These are phyloP conservation scores for Rugalucina vietnamica DNA, from an alignment of 2,888 invertebrate species.

Conservation along the genomic window DNA sequence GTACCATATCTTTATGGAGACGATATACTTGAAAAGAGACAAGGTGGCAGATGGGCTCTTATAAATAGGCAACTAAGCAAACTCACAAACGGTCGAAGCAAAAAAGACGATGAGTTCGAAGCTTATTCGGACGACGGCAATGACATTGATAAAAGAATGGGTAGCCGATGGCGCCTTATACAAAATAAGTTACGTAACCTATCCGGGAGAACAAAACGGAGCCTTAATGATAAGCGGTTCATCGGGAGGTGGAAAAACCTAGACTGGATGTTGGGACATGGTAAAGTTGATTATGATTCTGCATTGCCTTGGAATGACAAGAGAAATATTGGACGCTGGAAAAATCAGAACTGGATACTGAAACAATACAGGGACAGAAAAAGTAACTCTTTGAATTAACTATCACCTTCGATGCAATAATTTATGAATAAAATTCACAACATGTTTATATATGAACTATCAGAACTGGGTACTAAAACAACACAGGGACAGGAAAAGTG, in stretches of 20 bases:
- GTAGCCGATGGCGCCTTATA: background rate
- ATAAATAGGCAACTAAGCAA: conserved; percentile 4
- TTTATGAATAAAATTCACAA: too few species aligned
- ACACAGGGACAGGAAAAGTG: too few species aligned
- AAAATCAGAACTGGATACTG: conserved; percentile 7
- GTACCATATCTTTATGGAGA: background rate
- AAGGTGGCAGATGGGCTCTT: conserved; percentile 1
- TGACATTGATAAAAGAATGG: conserved; percentile 9
- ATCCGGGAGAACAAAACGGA: background rate
- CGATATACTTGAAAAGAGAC: background rate
- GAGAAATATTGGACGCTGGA: conserved; percentile 16
- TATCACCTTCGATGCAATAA: too few species aligned
- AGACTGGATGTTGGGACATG: background rate
- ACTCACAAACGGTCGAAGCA: background rate
- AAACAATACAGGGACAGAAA: conserved; percentile 1
- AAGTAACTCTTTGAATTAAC: too few species aligned
- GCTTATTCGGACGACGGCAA: background rate
- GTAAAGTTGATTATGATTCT: background rate
- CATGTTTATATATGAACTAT: too few species aligned
- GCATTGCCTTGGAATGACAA: background rate
- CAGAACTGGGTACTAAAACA: too few species aligned
- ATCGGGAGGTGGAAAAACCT: conserved; percentile 11
- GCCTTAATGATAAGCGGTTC: background rate
- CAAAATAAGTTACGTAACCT: background rate
- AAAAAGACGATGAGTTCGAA: background rate